phyloP scores from a whole-genome alignment of 92 coral and sea anemone genomes.

The Nematostella vectensis region DNA sequence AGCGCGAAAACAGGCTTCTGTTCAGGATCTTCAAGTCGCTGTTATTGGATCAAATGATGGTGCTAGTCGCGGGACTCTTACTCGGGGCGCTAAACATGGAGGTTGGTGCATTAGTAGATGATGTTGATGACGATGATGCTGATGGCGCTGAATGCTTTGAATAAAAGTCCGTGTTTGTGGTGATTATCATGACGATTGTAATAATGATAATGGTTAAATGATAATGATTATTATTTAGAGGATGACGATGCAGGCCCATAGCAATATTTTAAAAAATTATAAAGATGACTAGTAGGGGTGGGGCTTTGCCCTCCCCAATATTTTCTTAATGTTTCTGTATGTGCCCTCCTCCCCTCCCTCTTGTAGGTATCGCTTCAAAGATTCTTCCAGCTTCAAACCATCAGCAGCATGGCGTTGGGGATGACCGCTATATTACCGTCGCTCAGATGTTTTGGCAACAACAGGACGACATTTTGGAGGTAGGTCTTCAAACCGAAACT shows the following conservation, averaged over 20 bases:
- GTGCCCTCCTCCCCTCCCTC: neutral
- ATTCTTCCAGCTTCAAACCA: slow-evolving; percentile 9
- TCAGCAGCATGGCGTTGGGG: slow-evolving; percentile 44
- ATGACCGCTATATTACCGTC: slow-evolving; percentile 46
- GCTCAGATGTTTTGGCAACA: slow-evolving; percentile 53
- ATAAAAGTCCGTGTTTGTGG: too few relatives aligned
- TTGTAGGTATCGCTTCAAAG: neutral
- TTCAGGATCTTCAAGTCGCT: slow-evolving; percentile 38
- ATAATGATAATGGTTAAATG: too few relatives aligned
- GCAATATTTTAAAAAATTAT: too few relatives aligned
- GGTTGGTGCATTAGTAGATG: neutral
- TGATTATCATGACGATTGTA: too few relatives aligned
- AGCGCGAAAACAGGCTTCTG: slow-evolving; percentile 44
- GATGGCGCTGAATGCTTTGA: too few relatives aligned
- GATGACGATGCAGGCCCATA: too few relatives aligned
- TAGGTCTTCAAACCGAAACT: too few relatives aligned
- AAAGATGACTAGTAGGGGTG: too few relatives aligned
- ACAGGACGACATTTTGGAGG: slow-evolving; percentile 55
- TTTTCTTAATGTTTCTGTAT: neutral
- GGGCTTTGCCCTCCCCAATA: neutral
- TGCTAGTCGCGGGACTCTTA: slow-evolving; percentile 42
- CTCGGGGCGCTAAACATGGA: slow-evolving; percentile 41
- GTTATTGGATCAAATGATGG: slow-evolving; percentile 35
- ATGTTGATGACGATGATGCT: too few relatives aligned
- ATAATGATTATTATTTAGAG: too few relatives aligned